Percentiles rank a stretch among this genome's conserved stretches.
Conservation (phyloP, 2,797 vertebrate genomes). For the Hippopotamyrus pictus region DNA sequence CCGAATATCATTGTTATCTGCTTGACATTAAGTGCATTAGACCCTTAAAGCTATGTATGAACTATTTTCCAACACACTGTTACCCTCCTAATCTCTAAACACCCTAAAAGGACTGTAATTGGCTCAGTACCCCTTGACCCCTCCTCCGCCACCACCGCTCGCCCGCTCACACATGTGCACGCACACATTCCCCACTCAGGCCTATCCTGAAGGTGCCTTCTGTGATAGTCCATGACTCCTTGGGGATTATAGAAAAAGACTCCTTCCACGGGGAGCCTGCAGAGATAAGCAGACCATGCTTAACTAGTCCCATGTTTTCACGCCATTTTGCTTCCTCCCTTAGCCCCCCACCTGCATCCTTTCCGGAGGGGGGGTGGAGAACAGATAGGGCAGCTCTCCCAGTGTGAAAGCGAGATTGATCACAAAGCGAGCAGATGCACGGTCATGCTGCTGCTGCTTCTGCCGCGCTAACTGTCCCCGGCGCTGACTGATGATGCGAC, state of each 20-base stretch:
- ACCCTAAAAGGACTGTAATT: neutral
- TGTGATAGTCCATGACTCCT: neutral
- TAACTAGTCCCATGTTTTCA: neutral
- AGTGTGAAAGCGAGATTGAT: neutral
- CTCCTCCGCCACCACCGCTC: neutral
- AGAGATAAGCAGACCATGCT: neutral
- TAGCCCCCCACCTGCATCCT: neutral
- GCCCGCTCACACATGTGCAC: neutral
- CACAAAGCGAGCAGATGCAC: neutral
- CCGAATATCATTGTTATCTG: neutral
- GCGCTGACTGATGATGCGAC: neutral
- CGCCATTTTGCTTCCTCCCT: neutral
- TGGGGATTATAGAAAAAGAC: neutral
- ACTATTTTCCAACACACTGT: neutral
- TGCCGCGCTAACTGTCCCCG: neutral
- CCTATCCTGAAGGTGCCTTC: neutral
- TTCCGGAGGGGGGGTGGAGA: neutral
- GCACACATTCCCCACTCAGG: neutral
- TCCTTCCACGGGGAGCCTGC: neutral
- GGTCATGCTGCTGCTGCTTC: neutral
- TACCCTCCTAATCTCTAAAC: neutral
- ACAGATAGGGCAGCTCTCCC: neutral
- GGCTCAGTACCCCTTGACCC: neutral
- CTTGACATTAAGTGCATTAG: neutral
- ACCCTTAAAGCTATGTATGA: neutral